A percentile compares a stretch with the other conserved stretches of the same genome.
Conservation (phyloP, 2,888 invertebrate species). For the Salticus scenicus region DNA sequence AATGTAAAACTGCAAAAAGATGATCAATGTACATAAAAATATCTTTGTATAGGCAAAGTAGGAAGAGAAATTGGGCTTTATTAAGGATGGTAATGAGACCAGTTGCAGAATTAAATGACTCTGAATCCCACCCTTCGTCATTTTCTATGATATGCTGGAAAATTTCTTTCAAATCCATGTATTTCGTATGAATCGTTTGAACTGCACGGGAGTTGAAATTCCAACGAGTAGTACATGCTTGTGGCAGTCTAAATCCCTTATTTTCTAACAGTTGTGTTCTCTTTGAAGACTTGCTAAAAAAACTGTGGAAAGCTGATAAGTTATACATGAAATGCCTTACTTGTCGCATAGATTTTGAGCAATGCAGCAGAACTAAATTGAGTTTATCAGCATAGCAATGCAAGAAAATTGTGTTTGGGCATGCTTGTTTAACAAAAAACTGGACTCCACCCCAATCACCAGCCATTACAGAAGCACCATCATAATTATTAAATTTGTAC, state of each 20-base stretch:
- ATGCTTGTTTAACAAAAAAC: background rate
- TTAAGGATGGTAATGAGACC: too few species aligned
- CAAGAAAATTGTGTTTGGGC: background rate
- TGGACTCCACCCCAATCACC: background rate
- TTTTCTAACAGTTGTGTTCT: background rate
- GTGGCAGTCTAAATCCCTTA: background rate
- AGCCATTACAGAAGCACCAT: background rate
- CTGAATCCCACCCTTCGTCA: too few species aligned
- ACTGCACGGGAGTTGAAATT: background rate
- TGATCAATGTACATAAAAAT: too few species aligned
- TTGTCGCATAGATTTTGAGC: background rate
- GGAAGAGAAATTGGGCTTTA: too few species aligned
- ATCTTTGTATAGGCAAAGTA: too few species aligned
- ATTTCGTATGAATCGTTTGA: too few species aligned
- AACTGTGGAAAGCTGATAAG: background rate
- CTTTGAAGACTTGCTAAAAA: too few species aligned
- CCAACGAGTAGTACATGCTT: background rate
- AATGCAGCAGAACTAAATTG: background rate
- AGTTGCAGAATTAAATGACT: too few species aligned
- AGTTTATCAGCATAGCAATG: background rate
- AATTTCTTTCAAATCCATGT: too few species aligned
- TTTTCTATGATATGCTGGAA: too few species aligned
- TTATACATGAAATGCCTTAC: background rate
- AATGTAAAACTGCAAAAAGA: too few species aligned
- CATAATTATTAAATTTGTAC: too few species aligned